A percentile compares a stretch with the other conserved stretches of the same genome.
Evolutionary conservation across 2,888 invertebrate species (phyloP).

Genomic region (Microctonus aethiopoides): DNA sequence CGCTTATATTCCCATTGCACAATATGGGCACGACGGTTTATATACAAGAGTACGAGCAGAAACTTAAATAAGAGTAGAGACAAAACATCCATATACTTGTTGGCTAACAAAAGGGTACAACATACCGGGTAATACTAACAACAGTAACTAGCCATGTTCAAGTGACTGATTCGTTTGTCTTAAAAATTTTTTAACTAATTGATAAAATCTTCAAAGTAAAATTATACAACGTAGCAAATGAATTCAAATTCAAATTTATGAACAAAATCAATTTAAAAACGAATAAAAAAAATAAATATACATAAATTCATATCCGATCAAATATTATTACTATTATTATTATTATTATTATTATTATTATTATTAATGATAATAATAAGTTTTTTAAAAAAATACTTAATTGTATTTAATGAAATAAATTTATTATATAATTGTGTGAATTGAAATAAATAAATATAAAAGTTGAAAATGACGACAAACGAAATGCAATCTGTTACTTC

Average conservation of each 20-base stretch:
- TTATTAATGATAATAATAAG: not conserved
- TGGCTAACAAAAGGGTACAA: slow-evolving; percentile 36
- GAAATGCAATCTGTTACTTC: slow-evolving; percentile 30
- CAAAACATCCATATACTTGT: slow-evolving; percentile 25
- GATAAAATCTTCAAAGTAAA: not conserved
- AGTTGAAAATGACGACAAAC: slow-evolving; percentile 37
- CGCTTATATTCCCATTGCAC: slow-evolving; percentile 47
- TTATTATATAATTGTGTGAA: too few relatives aligned
- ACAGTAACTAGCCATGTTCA: slow-evolving; percentile 45
- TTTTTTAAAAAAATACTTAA: too few relatives aligned
- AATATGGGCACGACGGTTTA: slow-evolving; percentile 41
- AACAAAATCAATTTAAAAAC: too few relatives aligned
- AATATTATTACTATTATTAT: not conserved
- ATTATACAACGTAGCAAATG: too few relatives aligned
- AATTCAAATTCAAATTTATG: too few relatives aligned
- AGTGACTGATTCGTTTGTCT: slow-evolving; percentile 44
- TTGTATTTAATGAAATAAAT: too few relatives aligned
- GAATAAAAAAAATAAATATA: not conserved
- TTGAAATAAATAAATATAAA: not conserved
- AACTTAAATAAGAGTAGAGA: too few relatives aligned
- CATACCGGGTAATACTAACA: slow-evolving; percentile 46
- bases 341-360: not conserved
- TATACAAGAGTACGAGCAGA: slow-evolving; percentile 45
- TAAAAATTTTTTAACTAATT: slow-evolving; percentile 22
- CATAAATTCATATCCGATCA: not conserved